Evolutionary conservation across 2,888 invertebrate species (phyloP), one percentile per base, ranked within the genome.

Genomic region (Gasteruption jaculator): DNA sequence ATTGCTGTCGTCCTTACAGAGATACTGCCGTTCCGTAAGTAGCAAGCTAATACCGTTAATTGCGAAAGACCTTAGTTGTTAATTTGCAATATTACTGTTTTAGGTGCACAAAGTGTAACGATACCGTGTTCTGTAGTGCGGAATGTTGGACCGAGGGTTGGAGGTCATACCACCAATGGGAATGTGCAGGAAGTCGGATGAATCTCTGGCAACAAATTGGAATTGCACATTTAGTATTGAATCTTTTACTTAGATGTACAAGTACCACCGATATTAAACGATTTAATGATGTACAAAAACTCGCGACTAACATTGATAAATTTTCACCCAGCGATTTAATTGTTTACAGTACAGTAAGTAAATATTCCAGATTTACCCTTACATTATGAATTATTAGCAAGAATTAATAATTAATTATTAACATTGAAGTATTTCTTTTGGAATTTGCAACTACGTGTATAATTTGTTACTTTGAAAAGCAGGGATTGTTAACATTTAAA

Each of bases 201-300:
- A 73, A 76, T 26, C 71, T 90, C 8, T 81, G 84, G 65, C 75
- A 80, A 40, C 78, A 82, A 36, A 78, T 88, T 26, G 90, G 91
- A 20, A 83, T 91, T 45, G 85, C 82, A 1, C 87, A 88, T 68
- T 77, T 88, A 42, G 89, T 85, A n/a, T 72, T 87, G 25, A 77
- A 78, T 64, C 80, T 83, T 2, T 71, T 89, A 16, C 63, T 90
- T 6, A 74, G 79, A 60, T 53, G 73, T 61, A 47, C 54, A 19
- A 54, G 56, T 21, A 71, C 68, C 15, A 70, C 74, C 20, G 64
- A 71, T 45, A 54, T 58, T 57, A 31, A 70, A 50, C 15, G 69
- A 77, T 50, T 83, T 71, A 80, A 81, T 50, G 76, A 81, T 46
- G 82, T 90, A 61, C 82, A 84, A 65, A 77, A 81, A 42, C 73